These are phyloP conservation scores for Suillia variegata DNA, from an alignment of 2,888 invertebrate genomes.

Conservation along the genomic window DNA sequence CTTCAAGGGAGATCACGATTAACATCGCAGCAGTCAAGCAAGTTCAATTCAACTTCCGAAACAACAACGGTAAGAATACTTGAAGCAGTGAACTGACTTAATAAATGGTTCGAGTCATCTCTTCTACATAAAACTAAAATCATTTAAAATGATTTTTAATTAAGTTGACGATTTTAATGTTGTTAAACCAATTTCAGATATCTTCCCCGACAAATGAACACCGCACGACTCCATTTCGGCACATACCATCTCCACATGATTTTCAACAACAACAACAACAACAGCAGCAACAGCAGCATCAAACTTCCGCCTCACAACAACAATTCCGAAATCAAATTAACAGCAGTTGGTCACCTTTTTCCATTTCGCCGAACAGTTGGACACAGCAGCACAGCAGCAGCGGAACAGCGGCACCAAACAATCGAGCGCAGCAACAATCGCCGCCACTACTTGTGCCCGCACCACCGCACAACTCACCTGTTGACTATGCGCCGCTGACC, in stretches of 20 bases:
- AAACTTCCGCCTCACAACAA: not conserved
- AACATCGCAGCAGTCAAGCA: not conserved
- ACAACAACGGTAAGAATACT: slow-evolving; percentile 20
- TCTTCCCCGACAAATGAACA: slow-evolving; percentile 11
- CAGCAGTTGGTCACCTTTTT: slow-evolving; percentile 24
- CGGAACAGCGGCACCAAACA: not conserved
- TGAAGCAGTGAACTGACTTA: too few species aligned
- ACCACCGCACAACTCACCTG: slow-evolving; percentile 46
- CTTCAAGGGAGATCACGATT: not conserved
- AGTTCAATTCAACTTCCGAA: slow-evolving; percentile 4
- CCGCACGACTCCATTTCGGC: slow-evolving; percentile 2
- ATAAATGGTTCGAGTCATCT: slow-evolving; percentile 15
- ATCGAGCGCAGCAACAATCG: slow-evolving; percentile 33
- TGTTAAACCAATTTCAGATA: too few species aligned
- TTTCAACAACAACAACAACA: slow-evolving; percentile 21
- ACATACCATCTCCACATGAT: slow-evolving; percentile 18
- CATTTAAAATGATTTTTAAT: too few species aligned
- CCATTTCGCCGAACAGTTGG: slow-evolving; percentile 22
- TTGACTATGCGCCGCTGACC: slow-evolving; percentile 38
- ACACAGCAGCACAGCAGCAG: slow-evolving; percentile 5
- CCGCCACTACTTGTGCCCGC: slow-evolving; percentile 38
- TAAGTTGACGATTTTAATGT: too few species aligned
- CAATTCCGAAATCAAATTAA: not conserved
- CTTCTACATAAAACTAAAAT: slow-evolving; percentile 2
- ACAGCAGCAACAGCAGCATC: not conserved